Base-by-base conservation (phyloP, 2,797 vertebrate species). In the Eulemur mongoz region DNA sequence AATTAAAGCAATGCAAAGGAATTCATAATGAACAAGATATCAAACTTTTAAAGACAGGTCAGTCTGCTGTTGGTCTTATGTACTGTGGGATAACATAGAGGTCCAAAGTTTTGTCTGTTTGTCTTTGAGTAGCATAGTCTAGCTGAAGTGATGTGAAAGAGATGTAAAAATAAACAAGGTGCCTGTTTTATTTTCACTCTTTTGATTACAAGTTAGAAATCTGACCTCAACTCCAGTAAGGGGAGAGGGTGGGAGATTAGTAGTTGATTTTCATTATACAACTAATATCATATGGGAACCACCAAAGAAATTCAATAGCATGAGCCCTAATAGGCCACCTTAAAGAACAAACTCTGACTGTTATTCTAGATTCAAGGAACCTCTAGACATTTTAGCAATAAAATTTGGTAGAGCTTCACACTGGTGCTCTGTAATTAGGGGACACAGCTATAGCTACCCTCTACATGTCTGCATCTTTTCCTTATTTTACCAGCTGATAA, bases 1-100 rank as follows among this genome's bases (percentile, higher is more conserved):
- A 89, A 76, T 90, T 85, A 89, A 92, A 89, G 45, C 18, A 91
- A 90, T 79, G 18, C 11, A 27, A 72, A 83, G 82, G 17, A 86
- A 85, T n/a, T 12, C 69, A 30, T 40, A 54, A 70, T 76, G 5
- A 92, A 52, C 8, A 93, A 92, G 69, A 67, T 76, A 67, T 30
- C 20, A 84, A 83, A 43, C 38, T 65, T 35, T 30, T 76, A 43
- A 75, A 82, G 32, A 59, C 43, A 79, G 11, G 17, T 89, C 45
- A 50, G 23, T 45, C 3, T 70, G 32, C 11, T 23, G 11, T 43
- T n/a, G 9, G 1, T 81, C 40, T 94, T 45, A 91, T 14, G 5
- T 78, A 40, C 30, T 78, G 2, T 30, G 13, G 23, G 40, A 70
- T 91, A 75, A 63, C 59, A 43, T 35, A 72, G 25, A 35, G 12